These are phyloP conservation scores for Margarornis squamiger DNA, from an alignment of 2,797 vertebrate genomes.

Conservation along the genomic window DNA sequence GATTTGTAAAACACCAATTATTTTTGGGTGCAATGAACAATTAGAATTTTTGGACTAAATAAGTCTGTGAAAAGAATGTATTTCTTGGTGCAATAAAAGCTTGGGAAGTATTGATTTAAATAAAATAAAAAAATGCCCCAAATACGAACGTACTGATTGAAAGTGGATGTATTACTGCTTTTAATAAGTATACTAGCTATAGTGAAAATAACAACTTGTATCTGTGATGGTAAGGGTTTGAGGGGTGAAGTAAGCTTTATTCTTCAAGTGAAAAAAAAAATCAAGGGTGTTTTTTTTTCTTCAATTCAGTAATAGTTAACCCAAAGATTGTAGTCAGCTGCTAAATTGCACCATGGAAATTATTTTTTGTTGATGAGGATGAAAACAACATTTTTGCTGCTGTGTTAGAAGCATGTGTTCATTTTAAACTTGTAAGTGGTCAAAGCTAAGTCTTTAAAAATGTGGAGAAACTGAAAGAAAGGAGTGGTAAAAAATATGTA, in stretches of 20 bases:
- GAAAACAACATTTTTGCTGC: neutral
- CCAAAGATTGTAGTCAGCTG: neutral
- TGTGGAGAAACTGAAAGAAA: neutral
- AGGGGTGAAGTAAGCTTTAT: neutral
- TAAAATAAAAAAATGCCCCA: fast-evolving
- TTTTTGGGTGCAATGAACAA: neutral
- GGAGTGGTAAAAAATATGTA: neutral
- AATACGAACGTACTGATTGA: neutral
- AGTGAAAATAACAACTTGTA: neutral
- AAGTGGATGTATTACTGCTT: neutral
- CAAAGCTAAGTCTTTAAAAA: neutral
- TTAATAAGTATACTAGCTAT: neutral
- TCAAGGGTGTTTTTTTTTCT: neutral
- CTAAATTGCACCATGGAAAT: neutral
- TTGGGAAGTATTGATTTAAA: neutral
- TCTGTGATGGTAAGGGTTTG: neutral
- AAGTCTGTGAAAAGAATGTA: neutral
- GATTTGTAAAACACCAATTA: neutral
- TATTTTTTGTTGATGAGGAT: neutral
- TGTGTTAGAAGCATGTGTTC: neutral
- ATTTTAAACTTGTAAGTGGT: neutral
- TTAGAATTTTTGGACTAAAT: neutral
- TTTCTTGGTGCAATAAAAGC: neutral
- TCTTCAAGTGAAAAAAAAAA: neutral
- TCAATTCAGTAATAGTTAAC: neutral